Base-by-base conservation (phyloP, 2,888 invertebrate genomes). In the Serrognathus titanus region DNA sequence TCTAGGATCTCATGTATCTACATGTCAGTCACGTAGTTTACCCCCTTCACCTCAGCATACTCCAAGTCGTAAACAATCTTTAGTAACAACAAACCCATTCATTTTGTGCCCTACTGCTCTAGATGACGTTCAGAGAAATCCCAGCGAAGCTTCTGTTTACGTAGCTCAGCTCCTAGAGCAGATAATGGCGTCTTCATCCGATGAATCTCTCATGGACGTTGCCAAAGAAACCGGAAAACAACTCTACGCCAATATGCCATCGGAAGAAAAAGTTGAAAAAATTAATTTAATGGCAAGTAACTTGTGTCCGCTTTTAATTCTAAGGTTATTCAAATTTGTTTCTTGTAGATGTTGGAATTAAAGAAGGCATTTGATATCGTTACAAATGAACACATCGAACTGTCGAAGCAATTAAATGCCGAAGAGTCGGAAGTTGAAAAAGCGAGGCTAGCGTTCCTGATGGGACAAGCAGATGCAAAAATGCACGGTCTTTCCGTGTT, bases 401-500 rank as follows among this genome's bases (percentile, higher is more conserved):
- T 84, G 51, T 76, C 79, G 16, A 79, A 78, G 60, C 77, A 78
- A 59, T 78, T 81, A 63, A 75, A 76, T 57, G 68, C 69, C 2
- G 75, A 75, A 59, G 75, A 74, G 40, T 70, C 74, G 1, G 78
- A 78, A 55, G 75, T 77, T n/a, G 78, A 79, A 60, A 79, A 78
- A 62, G 73, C 79, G 2, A 77, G 74, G 66, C 58, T 79, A 51
- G 79, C 81, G 1, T 80, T 81, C 66, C 69, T 80, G 64, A 76
- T 76, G 72, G 82, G 72, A 63, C 87, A 88, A 71, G 87, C 90
- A 43, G 95, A 96, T 72, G 87, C 91, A 63, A 88, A 93, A 69
- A 90, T 94, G 6, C 93, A 93, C 76, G 94, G 94, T 0, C 81
- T 97, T 60, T 94, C 95, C 49, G 90, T 97, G 51, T 84, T 97